Percentiles rank a stretch among this genome's conserved stretches.
Evolutionary conservation across 2,113 vertebrate genomes (phyloP).

Genomic region (Arvicanthis niloticus): DNA sequence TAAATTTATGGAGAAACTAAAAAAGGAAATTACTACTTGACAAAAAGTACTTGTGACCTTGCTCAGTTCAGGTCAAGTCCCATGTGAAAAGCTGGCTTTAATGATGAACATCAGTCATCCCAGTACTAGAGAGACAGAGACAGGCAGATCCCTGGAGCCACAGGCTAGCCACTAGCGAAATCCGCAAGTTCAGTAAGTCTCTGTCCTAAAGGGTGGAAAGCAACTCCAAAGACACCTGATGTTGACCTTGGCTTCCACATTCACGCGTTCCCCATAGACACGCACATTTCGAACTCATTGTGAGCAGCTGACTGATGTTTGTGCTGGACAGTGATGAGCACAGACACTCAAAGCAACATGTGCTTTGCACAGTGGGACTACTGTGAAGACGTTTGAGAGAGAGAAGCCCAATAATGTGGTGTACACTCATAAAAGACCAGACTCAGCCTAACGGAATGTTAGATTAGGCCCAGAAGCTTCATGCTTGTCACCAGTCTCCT

Average conservation of each 20-base stretch:
- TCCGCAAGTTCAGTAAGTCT: neutral
- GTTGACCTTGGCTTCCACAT: neutral
- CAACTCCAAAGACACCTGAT: neutral
- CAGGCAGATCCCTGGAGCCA: neutral
- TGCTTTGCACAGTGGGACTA: neutral
- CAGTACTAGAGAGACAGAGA: too few relatives aligned
- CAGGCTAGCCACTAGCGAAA: neutral
- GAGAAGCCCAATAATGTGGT: neutral
- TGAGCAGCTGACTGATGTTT: fast-evolving
- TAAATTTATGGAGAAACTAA: neutral
- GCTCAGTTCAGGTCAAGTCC: neutral
- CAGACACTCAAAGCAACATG: neutral
- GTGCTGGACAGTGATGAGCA: neutral
- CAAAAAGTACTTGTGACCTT: neutral
- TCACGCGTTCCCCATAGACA: neutral
- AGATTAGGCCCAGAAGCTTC: fast-evolving
- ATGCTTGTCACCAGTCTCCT: fast-evolving
- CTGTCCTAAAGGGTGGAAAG: neutral
- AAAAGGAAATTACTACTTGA: neutral
- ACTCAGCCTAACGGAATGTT: fast-evolving
- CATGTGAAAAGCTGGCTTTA: neutral
- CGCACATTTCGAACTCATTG: fast-evolving
- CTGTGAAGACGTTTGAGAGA: neutral
- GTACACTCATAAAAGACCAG: neutral
- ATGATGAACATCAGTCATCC: neutral